A percentile compares a stretch with the other conserved stretches of the same genome.
Conservation (phyloP, 2,113 vertebrate genomes). For the Hydrochoerus hydrochaeris region DNA sequence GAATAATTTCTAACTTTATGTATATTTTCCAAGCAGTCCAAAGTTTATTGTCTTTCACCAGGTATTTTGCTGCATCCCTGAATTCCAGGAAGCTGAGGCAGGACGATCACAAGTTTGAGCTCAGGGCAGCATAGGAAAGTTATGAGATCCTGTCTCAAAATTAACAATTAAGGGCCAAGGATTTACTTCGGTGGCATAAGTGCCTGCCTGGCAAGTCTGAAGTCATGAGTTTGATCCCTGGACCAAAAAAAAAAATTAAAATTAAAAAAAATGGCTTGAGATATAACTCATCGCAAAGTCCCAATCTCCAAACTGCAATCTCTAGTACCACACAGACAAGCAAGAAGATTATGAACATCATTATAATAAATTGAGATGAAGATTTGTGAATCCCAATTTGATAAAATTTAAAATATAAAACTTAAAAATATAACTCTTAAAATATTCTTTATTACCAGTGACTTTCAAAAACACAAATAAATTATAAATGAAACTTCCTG, state of each 20-base stretch:
- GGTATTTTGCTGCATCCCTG: neutral
- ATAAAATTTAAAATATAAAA: slow-evolving; percentile 17
- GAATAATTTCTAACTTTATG: neutral
- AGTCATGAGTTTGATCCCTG: too few relatives aligned
- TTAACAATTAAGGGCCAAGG: neutral
- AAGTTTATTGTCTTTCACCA: neutral
- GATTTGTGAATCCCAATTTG: neutral
- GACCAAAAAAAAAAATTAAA: too few relatives aligned
- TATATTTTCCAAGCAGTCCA: neutral
- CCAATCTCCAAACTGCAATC: neutral
- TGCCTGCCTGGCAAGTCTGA: too few relatives aligned
- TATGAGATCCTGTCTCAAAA: neutral
- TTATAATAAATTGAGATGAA: neutral
- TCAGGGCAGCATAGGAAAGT: neutral
- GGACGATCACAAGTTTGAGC: neutral
- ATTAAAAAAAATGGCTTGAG: neutral
- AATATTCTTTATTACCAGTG: neutral
- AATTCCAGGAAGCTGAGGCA: neutral
- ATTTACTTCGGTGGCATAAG: too few relatives aligned
- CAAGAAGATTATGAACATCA: neutral
- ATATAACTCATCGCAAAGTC: neutral
- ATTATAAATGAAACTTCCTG: neutral
- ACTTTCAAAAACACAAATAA: neutral
- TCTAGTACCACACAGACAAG: neutral
- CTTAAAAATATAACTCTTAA: neutral